phyloP scores from a whole-genome alignment of 2,888 invertebrate species.

The Molanna angustata region DNA sequence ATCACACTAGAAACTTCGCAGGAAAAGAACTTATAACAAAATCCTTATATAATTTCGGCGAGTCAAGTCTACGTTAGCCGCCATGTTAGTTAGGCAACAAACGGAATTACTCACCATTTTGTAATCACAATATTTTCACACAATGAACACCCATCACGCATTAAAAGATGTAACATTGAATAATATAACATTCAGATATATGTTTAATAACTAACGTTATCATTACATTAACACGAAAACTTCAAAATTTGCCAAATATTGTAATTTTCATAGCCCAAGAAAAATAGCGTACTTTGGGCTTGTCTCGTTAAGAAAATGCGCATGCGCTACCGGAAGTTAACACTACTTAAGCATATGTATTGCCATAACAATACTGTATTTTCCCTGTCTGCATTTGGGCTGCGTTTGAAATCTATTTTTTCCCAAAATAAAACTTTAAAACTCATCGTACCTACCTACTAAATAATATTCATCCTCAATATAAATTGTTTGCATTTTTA shows the following conservation, averaged over 20 bases:
- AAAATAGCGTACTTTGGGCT: conserved; percentile 20
- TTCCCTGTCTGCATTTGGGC: too few relatives aligned
- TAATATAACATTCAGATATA: conserved; percentile 15
- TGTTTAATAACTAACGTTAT: conserved; percentile 15
- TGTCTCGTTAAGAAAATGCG: conserved; percentile 12
- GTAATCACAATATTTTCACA: conserved; percentile 30
- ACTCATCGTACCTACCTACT: too few relatives aligned
- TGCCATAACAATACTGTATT: too few relatives aligned
- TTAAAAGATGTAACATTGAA: conserved; percentile 21
- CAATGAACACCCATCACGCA: conserved; percentile 27
- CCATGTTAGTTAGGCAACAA: conserved; percentile 21
- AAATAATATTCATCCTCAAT: too few relatives aligned
- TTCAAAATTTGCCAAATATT: conserved; percentile 6
- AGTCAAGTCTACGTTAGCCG: conserved; percentile 19
- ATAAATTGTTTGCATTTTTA: too few relatives aligned
- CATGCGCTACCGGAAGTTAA: conserved; percentile 15
- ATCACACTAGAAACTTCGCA: neutral
- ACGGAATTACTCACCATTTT: conserved; percentile 29
- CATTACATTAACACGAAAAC: conserved; percentile 22
- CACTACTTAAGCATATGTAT: neutral
- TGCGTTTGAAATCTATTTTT: too few relatives aligned
- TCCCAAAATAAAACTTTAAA: too few relatives aligned
- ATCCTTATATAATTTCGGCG: conserved; percentile 25
- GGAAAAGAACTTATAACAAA: too few relatives aligned
- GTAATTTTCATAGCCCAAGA: conserved; percentile 13